Conservation (phyloP, 1,140 invertebrate species). For the Brachystomella parvula region DNA sequence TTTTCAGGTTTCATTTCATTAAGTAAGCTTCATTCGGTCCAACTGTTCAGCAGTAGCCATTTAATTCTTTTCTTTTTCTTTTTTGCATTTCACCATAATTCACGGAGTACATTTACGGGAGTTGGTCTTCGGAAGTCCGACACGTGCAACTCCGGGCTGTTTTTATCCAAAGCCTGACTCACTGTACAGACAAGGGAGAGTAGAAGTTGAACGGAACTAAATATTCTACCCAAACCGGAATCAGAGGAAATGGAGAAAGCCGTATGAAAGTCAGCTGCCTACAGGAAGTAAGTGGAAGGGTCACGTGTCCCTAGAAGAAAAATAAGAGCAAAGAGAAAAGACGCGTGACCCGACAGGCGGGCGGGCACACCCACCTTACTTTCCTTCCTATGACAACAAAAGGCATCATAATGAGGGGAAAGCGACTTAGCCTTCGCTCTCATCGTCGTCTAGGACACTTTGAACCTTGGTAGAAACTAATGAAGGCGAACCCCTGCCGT, state of each 20-base stretch:
- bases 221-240: neutral
- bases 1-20: conserved; percentile 2
- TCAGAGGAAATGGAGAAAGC: neutral
- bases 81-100: too few relatives aligned
- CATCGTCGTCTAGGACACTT: too few relatives aligned
- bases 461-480: too few relatives aligned
- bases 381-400: conserved; percentile 1
- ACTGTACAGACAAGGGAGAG: neutral
- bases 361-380: neutral
- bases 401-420: neutral
- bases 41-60: neutral
- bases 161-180: neutral
- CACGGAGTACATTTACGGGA: neutral
- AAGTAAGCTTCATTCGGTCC: neutral
- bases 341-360: too few relatives aligned
- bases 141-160: neutral
- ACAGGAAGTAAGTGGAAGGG: too few relatives aligned
- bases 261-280: neutral
- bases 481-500: neutral
- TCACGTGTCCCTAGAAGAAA: neutral
- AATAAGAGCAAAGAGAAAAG: neutral
- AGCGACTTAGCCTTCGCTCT: neutral
- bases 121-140: neutral
- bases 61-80: too few relatives aligned
- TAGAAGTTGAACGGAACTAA: neutral